Evolutionary conservation across 2,797 vertebrate species (phyloP).

Genomic region (Gadopsis marmoratus): DNA sequence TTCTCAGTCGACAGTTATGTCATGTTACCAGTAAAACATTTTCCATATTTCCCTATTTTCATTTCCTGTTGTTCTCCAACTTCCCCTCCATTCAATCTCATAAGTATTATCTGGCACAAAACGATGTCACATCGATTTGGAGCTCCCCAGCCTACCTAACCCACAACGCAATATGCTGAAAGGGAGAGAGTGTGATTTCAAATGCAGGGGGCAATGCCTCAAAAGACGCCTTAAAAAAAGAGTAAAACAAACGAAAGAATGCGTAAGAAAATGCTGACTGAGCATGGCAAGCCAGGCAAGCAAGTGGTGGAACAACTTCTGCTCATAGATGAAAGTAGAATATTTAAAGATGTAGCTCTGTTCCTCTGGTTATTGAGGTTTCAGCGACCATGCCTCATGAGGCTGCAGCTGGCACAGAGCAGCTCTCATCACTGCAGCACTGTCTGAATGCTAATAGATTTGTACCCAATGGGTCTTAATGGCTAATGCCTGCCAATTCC

Average conservation of each 20-base stretch:
- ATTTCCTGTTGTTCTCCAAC: constrained; percentile 67
- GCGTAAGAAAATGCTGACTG: constrained; percentile 17
- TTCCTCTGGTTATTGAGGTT: constrained; percentile 56
- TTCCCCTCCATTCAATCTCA: constrained; percentile 60
- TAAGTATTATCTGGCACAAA: constrained; percentile 56
- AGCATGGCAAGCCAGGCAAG: not conserved
- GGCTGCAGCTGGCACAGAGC: constrained; percentile 73
- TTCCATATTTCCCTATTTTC: constrained; percentile 71
- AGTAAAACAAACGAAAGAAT: constrained; percentile 25
- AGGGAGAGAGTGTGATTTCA: constrained; percentile 49
- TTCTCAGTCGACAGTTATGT: constrained; percentile 48
- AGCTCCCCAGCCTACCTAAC: constrained; percentile 29
- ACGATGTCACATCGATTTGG: constrained; percentile 60
- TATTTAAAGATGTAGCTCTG: constrained; percentile 42
- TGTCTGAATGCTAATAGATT: constrained; percentile 80
- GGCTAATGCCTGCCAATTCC: constrained; percentile 68
- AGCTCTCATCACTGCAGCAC: constrained; percentile 73
- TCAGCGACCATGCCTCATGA: constrained; percentile 52
- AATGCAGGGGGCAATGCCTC: constrained; percentile 55
- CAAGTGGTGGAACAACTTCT: constrained; percentile 39
- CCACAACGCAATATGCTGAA: constrained; percentile 53
- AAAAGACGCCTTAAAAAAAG: constrained; percentile 28
- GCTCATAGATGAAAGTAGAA: constrained; percentile 57
- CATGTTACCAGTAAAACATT: constrained; percentile 22
- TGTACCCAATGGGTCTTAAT: constrained; percentile 65